These are phyloP conservation scores for Sweltsa coloradensis DNA, from an alignment of 1,140 invertebrate species.

Conservation along the genomic window DNA sequence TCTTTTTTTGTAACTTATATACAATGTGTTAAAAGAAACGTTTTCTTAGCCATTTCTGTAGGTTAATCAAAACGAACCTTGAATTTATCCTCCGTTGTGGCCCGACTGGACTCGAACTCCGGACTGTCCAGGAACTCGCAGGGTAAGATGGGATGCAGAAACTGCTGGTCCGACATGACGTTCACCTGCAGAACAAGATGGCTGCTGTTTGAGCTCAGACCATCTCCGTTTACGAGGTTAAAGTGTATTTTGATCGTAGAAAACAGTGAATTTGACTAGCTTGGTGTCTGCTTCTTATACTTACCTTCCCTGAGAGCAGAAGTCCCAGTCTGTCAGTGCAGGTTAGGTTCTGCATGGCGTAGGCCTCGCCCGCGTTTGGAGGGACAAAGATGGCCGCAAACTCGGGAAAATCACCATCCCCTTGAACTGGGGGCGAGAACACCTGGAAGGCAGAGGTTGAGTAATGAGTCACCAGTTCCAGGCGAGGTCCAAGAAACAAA, in stretches of 20 bases:
- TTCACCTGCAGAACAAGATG: slow-evolving; percentile 41
- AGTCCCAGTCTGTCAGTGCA: slow-evolving; percentile 68
- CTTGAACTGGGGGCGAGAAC: slow-evolving; percentile 63
- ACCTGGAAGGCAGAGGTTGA: too few species aligned
- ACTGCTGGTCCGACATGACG: slow-evolving; percentile 67
- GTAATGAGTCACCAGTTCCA: too few species aligned
- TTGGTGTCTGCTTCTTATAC: too few species aligned
- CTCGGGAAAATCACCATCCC: slow-evolving; percentile 64
- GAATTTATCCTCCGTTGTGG: slow-evolving; percentile 75
- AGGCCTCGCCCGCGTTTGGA: slow-evolving; percentile 77
- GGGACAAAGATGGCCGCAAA: slow-evolving; percentile 69
- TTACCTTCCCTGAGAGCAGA: slow-evolving; percentile 61
- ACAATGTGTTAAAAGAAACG: too few species aligned
- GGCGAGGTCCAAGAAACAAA: too few species aligned
- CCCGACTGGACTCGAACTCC: slow-evolving; percentile 75
- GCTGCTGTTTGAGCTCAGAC: too few species aligned
- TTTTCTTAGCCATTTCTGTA: too few species aligned
- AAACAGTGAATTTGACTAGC: too few species aligned
- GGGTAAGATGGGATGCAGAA: slow-evolving; percentile 68
- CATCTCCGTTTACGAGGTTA: neutral
- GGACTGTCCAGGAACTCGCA: slow-evolving; percentile 84
- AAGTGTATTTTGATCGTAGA: too few species aligned
- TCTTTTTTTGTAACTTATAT: too few species aligned
- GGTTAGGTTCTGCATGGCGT: slow-evolving; percentile 78
- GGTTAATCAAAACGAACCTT: slow-evolving; percentile 44